Evolutionary conservation across 2,113 vertebrate species (phyloP).

Genomic region (Pseudorectes ferrugineus): DNA sequence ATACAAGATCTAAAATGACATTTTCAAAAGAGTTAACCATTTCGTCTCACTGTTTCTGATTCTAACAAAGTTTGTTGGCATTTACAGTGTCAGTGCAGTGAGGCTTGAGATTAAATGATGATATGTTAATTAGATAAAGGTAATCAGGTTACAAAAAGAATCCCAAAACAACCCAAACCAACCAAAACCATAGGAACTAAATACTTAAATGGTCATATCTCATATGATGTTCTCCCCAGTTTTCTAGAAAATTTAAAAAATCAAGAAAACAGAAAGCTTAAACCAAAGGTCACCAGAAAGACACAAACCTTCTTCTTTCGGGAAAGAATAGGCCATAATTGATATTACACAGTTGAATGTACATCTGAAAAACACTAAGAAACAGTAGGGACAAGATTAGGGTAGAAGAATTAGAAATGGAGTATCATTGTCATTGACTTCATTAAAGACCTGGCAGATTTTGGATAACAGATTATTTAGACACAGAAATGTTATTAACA

Average conservation of each 20-base stretch:
- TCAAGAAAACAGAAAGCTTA: not conserved
- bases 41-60: not conserved
- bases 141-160: not conserved
- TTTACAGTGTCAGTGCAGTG: not conserved
- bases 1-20: not conserved
- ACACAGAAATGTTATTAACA: not conserved
- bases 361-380: not conserved
- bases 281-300: not conserved
- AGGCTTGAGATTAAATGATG: not conserved
- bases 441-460: not conserved
- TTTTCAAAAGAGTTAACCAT: not conserved
- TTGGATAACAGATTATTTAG: not conserved
- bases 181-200: not conserved
- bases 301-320: not conserved
- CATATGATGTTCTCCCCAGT: fast-evolving
- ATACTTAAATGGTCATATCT: not conserved
- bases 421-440: not conserved
- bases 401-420: not conserved
- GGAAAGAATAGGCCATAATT: not conserved
- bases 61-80: not conserved
- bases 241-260: not conserved
- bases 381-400: fast-evolving
- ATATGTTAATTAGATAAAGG: not conserved
- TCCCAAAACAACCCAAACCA: not conserved
- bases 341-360: not conserved